These are phyloP conservation scores for Lates japonicus DNA, from an alignment of 2,797 vertebrate genomes.

Conservation along the genomic window DNA sequence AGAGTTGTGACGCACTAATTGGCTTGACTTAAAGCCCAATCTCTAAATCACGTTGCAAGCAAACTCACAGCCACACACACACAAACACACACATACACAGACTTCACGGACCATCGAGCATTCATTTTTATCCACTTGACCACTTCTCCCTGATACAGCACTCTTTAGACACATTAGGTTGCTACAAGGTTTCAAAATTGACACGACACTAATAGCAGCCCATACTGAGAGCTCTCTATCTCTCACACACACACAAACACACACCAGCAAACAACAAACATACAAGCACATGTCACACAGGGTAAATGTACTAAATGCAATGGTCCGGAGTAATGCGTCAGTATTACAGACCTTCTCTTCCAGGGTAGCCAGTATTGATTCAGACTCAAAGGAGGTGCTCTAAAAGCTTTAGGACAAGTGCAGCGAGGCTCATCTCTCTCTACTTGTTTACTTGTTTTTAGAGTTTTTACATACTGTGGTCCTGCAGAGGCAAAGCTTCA, in stretches of 20 bases:
- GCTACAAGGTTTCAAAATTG: conserved; percentile 40
- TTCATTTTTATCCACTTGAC: conserved; percentile 23
- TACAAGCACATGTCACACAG: not conserved
- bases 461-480: conserved; percentile 27
- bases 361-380: conserved; percentile 56
- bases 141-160: conserved; percentile 36
- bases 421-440: conserved; percentile 29
- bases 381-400: conserved; percentile 47
- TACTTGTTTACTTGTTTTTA: conserved; percentile 37
- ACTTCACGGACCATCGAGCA: conserved; percentile 12
- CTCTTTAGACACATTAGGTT: conserved; percentile 48
- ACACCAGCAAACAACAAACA: conserved; percentile 26
- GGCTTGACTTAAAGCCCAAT: conserved; percentile 68
- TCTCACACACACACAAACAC: not conserved
- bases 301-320: conserved; percentile 47
- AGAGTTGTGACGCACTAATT: conserved; percentile 70
- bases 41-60: conserved; percentile 66
- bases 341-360: conserved; percentile 43
- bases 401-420: conserved; percentile 58
- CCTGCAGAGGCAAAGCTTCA: conserved; percentile 5
- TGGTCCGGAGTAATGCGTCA: conserved; percentile 47
- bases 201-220: conserved; percentile 38
- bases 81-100: not conserved
- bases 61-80: conserved; percentile 10
- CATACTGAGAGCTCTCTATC: conserved; percentile 6